Base-by-base conservation (phyloP, 2,888 invertebrate genomes). In the Epirrhoe alternata region DNA sequence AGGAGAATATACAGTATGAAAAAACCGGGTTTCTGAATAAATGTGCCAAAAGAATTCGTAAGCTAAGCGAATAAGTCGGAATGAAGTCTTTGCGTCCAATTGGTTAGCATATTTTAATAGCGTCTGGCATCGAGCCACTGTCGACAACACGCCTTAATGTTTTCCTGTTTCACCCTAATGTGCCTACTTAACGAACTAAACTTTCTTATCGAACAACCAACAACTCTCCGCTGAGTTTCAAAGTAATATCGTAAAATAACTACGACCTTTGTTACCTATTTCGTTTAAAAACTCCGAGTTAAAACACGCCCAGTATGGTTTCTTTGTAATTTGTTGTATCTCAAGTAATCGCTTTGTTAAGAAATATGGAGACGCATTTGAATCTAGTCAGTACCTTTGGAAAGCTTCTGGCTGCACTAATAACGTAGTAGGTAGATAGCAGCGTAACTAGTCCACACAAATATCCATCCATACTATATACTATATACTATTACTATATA, bases 181-280 rank as follows among this genome's bases (percentile, higher is more conserved):
- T 90, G 85, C 85, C 90, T 89, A 90, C 89, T 90, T 90, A 91
- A 89, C 86, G 84, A 90, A 90, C 88, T 88, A 85, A 90, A 91
- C 86, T 90, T 90, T 91, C 89, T 90, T 91, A 91, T 92, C 90
- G 82, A 83, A 85, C 85, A 83, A 88, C 88, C 86, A 81, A 89
- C 87, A 87, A 86, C 85, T 86, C 77, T 75, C 82, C 77, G 78
- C 74, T 65, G 76, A 85, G 82, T 84, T 86, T 78, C 79, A 76
- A 84, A 86, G 81, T 86, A 83, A 85, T 82, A 84, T 83, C 83
- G 77, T 85, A 81, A 86, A 86, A 84, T 86, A 82, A 83, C 85
- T 83, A 78, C 79, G 77, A 78, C 75, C 73, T 76, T 79, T 80
- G 78, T 81, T 76, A 74, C 70, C 61, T 70, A 69, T 75, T 75